Evolutionary conservation across 1,140 invertebrate species (phyloP).

Genomic region (Eriosoma lanigerum): DNA sequence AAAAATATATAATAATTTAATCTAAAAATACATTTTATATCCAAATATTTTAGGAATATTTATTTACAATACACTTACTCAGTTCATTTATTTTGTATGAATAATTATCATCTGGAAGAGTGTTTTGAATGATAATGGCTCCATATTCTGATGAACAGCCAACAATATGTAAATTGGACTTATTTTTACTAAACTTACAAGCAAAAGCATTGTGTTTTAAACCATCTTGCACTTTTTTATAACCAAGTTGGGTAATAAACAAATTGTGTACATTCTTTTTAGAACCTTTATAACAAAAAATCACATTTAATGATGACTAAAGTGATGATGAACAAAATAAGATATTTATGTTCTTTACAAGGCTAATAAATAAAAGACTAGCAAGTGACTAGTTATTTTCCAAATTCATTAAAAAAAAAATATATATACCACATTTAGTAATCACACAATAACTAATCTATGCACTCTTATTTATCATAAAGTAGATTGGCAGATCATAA

Average conservation of each 20-base stretch:
- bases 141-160: neutral
- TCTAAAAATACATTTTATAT: neutral
- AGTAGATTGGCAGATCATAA: too few species aligned
- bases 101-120: neutral
- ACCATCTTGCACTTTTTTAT: neutral
- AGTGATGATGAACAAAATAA: too few species aligned
- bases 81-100: neutral
- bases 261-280: neutral
- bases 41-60: neutral
- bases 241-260: neutral
- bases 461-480: too few species aligned
- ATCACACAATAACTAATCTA: too few species aligned
- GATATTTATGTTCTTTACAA: too few species aligned
- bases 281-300: neutral
- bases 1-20: too few species aligned
- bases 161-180: neutral
- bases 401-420: too few species aligned
- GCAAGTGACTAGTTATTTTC: too few species aligned
- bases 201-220: neutral
- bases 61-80: neutral
- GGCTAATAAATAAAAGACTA: too few species aligned
- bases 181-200: constrained; percentile 2
- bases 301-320: too few species aligned
- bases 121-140: neutral
- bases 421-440: too few species aligned